These are phyloP conservation scores for Natator depressus DNA, from an alignment of 2,113 vertebrate species.

Conservation along the genomic window DNA sequence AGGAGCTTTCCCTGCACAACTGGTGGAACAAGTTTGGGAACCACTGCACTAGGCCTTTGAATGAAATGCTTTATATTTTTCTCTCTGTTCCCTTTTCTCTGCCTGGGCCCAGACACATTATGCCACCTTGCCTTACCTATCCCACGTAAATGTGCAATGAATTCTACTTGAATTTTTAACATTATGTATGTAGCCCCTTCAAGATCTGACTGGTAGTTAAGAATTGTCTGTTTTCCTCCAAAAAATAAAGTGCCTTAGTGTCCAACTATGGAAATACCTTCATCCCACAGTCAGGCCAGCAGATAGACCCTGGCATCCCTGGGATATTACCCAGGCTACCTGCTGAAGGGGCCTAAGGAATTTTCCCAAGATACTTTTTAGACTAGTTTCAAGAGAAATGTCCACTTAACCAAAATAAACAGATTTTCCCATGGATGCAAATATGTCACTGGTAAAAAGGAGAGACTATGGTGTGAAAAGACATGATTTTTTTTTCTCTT, in stretches of 20 bases:
- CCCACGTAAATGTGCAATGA: conserved; percentile 6
- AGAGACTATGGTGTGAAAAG: neutral
- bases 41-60: neutral
- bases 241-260: neutral
- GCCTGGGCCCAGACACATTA: conserved; percentile 27
- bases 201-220: neutral
- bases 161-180: conserved; percentile 67
- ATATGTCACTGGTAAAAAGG: neutral
- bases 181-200: neutral
- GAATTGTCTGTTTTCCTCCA: neutral
- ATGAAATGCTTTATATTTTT: neutral
- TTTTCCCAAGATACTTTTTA: conserved; percentile 41
- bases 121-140: conserved; percentile 36
- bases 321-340: neutral
- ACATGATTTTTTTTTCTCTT: neutral
- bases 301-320: neutral
- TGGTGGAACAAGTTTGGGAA: too few species aligned
- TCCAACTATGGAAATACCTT: conserved; percentile 24
- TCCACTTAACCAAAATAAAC: conserved; percentile 16
- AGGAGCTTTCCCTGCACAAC: too few species aligned
- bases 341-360: conserved; percentile 5
- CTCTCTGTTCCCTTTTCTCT: conserved; percentile 26
- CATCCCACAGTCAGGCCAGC: neutral
- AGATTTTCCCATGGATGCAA: conserved; percentile 18
- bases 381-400: conserved; percentile 36